Evolutionary conservation across 2,888 invertebrate species (phyloP), one percentile per base, ranked within the genome.

Genomic region (Drosophila pseudotakahashii): DNA sequence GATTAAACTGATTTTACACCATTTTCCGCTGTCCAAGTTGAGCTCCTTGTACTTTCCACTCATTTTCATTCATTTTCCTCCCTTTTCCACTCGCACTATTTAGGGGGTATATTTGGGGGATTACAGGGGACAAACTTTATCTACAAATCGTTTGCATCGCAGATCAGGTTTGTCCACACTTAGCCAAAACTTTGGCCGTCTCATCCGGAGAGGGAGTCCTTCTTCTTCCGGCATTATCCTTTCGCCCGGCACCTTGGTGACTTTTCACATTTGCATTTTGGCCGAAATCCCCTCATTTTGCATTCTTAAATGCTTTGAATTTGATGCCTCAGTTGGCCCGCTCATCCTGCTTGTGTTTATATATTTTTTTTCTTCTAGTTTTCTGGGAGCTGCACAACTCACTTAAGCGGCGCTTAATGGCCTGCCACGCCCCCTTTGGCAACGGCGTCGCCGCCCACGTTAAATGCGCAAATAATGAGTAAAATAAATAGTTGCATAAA

Each of bases 401-500:
- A 71, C 70, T 71, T 55, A 63, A 63, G 45, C 39, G 39, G 30
- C 64, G 36, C 64, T 58, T 72, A 73, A 72, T 64, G 71, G 52
- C 19, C 23, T 72, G 73, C 41, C 70, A 63, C 45, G 16, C 47
- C 42, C 19, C 41, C 67, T 30, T 51, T 26, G 26, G 26, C 26
- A 26, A 26, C 10, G 16, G 41, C 34, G 11, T 34, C 11, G 36
- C 26, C 50, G 64, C 66, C 61, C 67, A 67, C 72, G 61, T 61
- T 75, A 75, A 75, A 75, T 75, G 75, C 67, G 67, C 75, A 75
- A 75, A 75, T 75, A 75, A 75, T 75, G 75, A 75, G 75, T 76
- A 72, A 76, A 75, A 75, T 76, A 75, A 75, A 75, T 75, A 75
- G 75, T 75, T 75, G 75, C 70, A 75, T 76, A 76, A 75, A 75